These are phyloP conservation scores for Heterotis niloticus DNA, from an alignment of 2,113 vertebrate genomes.

Conservation along the genomic window DNA sequence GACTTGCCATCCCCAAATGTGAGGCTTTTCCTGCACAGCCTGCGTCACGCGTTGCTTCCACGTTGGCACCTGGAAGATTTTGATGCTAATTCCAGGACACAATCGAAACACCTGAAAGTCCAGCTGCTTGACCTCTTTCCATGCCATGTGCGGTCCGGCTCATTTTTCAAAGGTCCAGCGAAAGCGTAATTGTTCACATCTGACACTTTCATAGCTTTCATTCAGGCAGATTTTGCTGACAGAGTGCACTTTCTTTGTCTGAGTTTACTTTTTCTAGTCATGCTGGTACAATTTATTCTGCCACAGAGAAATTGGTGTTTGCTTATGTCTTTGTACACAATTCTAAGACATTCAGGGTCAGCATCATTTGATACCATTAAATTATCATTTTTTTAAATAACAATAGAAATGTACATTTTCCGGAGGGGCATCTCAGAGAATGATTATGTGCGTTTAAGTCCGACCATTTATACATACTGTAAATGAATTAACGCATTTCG, in stretches of 20 bases:
- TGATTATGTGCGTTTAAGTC: too few species aligned
- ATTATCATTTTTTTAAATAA: too few species aligned
- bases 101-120: conserved; percentile 7
- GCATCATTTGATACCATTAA: too few species aligned
- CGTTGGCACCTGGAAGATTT: too few species aligned
- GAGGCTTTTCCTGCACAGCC: too few species aligned
- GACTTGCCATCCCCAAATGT: too few species aligned
- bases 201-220: conserved; percentile 15
- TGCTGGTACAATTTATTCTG: background rate
- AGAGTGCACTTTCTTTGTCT: conserved; percentile 26
- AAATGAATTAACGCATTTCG: background rate
- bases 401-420: too few species aligned
- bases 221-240: conserved; percentile 16
- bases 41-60: too few species aligned
- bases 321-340: too few species aligned
- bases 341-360: too few species aligned
- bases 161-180: background rate
- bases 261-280: conserved; percentile 13
- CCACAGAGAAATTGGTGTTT: background rate
- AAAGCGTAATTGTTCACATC: background rate
- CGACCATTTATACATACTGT: background rate
- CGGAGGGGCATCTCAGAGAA: too few species aligned
- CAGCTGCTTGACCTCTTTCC: background rate
- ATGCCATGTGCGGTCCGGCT: background rate
- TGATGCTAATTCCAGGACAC: background rate